Conservation (phyloP, 2,888 invertebrate species). For the Exephanes ischioxanthus region DNA sequence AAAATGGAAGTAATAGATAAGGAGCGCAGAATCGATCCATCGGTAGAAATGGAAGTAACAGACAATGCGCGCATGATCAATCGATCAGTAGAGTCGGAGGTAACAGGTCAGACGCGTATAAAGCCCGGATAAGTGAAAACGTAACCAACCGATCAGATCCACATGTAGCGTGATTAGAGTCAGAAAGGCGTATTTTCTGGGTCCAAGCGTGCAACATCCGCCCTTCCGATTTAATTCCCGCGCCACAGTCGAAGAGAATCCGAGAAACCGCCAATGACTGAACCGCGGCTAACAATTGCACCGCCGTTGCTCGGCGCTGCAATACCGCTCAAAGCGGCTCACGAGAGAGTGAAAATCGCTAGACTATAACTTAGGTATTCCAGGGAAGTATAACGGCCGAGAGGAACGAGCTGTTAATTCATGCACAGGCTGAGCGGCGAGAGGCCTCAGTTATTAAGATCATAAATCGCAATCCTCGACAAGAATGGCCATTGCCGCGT, state of each 20-base stretch:
- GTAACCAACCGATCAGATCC: neutral
- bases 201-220: neutral
- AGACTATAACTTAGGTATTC: constrained; percentile 20
- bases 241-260: neutral
- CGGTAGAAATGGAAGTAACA: no score
- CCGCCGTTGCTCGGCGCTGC: neutral
- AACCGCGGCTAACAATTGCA: neutral
- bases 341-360: constrained; percentile 37
- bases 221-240: neutral
- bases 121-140: neutral
- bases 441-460: constrained; percentile 8
- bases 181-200: neutral
- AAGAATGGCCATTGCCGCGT: constrained; percentile 5
- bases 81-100: no score
- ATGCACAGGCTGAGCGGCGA: neutral
- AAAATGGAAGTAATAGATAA: no score
- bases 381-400: neutral
- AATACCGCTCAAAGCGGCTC: constrained; percentile 10
- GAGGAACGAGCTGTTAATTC: constrained; percentile 29
- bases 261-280: neutral
- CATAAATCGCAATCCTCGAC: constrained; percentile 9
- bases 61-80: no score
- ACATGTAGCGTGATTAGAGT: neutral
- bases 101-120: neutral
- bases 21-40: no score